Base-by-base conservation (phyloP, 2,797 vertebrate species). In the Astyanax mexicanus region DNA sequence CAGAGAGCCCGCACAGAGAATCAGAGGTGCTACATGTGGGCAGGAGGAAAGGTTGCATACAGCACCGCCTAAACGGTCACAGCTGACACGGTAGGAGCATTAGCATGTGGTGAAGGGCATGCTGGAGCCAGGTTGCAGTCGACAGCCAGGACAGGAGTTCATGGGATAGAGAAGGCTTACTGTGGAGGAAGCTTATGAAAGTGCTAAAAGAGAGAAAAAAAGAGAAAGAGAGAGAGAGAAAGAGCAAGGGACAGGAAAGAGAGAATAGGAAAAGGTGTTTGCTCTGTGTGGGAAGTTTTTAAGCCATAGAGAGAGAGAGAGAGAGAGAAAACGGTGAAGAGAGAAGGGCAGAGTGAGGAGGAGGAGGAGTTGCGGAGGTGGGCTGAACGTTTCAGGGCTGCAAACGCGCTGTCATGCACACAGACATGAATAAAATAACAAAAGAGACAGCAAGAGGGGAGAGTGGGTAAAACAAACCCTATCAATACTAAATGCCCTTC, bases 71-170 rank as follows among this genome's bases (percentile, higher is more conserved):
- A 79, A 72, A 79, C 19, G 51, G 75, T 77, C 74, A 66, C 74
- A 55, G 62, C 76, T 69, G 70, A 79, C 62, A 79, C 79, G 44
- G 72, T 76, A 69, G 73, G 80, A 52, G 61, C 44, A 78, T 79
- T 80, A 81, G 67, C 73, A 75, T 79, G 75, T 70, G 77, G 58
- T 79, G 72, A 81, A 77, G 79, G 76, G 68, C 62, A 72, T 55
- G 68, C 72, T 70, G 72, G 70, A 76, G 73, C 69, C 49, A 44
- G 3, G 75, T 51, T 47, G 71, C 69, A 51, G 51, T 73, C 54
- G 62, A 64, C 60, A 37, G 69, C 11, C 15, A 8, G 51, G 15
- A 44, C 42, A 47, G 32, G 65, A 75, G 51, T 67, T 77, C 64
- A 73, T 38, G 44, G 45, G 35, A 32, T n/a, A n/a, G 54, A 27